Base-by-base conservation (phyloP, 2,797 vertebrate genomes). In the Carcharodon carcharias region DNA sequence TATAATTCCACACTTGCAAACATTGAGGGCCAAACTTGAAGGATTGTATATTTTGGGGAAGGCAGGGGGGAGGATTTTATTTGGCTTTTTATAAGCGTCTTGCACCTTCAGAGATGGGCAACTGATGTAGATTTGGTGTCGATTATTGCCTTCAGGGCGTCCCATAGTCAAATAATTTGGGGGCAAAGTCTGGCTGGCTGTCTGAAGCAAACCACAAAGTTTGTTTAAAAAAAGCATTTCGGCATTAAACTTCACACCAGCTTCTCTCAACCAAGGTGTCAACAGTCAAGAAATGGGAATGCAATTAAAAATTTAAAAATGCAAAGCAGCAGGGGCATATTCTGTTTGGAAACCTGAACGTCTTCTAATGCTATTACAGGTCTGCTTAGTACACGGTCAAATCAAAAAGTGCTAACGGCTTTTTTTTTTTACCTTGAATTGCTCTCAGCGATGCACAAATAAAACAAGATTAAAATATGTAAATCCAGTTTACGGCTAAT, bases 401-500 rank as follows among this genome's bases (percentile, higher is more conserved):
- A 91, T 91, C 54, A 71, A 54, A 67, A 95, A 26, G 40, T 8
- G 91, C 40, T 26, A 63, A 12, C 4, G 23, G 94, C 45, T 45
- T 92, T 40, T 50, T 40, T 50, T 11, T 31, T 21, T 54, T 21
- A 26, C 26, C 69, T 77, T 35, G 58, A 95, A 95, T 95, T 77
- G 58, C 50, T 18, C 50, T 18, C 94, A n/a, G 54, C 65, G 8
- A 28, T 50, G 65, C 65, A 28, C 35, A 45, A 61, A 92, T 40
- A 71, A 71, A n/a, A 92, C 56, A 63, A 95, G 93, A 71, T 95
- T 73, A 95, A 95, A 95, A 71, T 98, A 98, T 98, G 98, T 97
- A 98, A 98, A 99, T 98, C 98, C 98, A 97, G 97, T 98, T 98
- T 98, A 98, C 98, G 98, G 97, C 97, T 98, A 98, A 98, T 98